phyloP scores from a whole-genome alignment of 2,797 vertebrate species.

The Aphelocoma californica region DNA sequence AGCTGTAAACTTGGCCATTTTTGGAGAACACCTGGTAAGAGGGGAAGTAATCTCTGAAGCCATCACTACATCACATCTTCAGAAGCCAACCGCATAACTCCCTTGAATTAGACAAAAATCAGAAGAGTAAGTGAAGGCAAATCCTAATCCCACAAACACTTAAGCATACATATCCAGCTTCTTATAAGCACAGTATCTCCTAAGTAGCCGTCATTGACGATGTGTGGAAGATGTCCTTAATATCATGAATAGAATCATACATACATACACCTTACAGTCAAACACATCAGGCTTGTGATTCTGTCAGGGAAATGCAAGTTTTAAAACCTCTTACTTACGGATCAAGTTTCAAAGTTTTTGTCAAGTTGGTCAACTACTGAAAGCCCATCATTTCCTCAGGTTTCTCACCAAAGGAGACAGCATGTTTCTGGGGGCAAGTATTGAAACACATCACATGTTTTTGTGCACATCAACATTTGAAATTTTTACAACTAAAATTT shows the following conservation, averaged over 20 bases:
- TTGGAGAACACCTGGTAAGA: background rate
- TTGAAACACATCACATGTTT: background rate
- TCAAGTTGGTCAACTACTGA: background rate
- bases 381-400: background rate
- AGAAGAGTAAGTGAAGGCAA: background rate
- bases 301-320: background rate
- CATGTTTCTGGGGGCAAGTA: background rate
- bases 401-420: background rate
- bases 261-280: background rate
- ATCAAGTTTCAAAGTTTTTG: background rate
- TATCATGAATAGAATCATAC: background rate
- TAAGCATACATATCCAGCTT: background rate
- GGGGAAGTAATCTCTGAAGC: background rate
- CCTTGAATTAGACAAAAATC: background rate
- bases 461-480: background rate
- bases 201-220: background rate
- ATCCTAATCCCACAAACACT: background rate
- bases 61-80: background rate
- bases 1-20: background rate
- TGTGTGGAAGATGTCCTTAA: background rate
- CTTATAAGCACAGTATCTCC: background rate
- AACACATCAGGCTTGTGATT: background rate
- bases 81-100: background rate
- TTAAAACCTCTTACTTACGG: background rate
- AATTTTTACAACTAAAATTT: background rate